Conservation (phyloP, 2,113 vertebrate genomes). For the Beaufortia kweichowensis region DNA sequence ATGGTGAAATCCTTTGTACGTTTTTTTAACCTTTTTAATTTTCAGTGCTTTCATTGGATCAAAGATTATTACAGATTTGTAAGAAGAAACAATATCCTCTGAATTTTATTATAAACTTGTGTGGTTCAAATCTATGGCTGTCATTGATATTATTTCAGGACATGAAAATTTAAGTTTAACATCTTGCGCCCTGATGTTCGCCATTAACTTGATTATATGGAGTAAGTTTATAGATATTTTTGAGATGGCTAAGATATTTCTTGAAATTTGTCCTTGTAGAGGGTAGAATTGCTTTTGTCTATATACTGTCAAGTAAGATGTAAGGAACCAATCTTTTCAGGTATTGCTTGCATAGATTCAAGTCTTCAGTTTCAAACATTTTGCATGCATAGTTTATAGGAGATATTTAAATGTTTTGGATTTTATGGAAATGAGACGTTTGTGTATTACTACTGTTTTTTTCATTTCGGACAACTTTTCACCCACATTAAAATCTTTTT, state of each 20-base stretch:
- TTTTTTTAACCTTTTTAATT: conserved; percentile 62
- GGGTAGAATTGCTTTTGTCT: neutral
- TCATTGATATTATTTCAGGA: conserved; percentile 39
- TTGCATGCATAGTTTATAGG: conserved; percentile 59
- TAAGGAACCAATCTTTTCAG: conserved; percentile 22
- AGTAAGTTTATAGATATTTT: neutral
- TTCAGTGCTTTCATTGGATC: conserved; percentile 62
- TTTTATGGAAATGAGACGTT: conserved; percentile 33
- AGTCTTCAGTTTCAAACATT: conserved; percentile 30
- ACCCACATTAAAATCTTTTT: conserved; percentile 34
- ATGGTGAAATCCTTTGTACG: conserved; percentile 65
- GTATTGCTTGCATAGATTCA: conserved; percentile 29
- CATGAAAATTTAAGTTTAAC: conserved; percentile 47
- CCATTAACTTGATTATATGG: neutral
- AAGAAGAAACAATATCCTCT: conserved; percentile 63
- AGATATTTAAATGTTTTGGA: conserved; percentile 54
- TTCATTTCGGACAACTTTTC: conserved; percentile 10
- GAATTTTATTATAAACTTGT: conserved; percentile 79
- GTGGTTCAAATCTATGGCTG: conserved; percentile 52
- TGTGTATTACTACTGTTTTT: neutral
- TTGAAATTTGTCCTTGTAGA: conserved; percentile 8
- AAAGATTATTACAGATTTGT: conserved; percentile 68
- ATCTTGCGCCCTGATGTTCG: conserved; percentile 8
- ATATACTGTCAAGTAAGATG: neutral
- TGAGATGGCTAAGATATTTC: neutral